Conservation (phyloP, 2,113 vertebrate species). For the Garra rufa region DNA sequence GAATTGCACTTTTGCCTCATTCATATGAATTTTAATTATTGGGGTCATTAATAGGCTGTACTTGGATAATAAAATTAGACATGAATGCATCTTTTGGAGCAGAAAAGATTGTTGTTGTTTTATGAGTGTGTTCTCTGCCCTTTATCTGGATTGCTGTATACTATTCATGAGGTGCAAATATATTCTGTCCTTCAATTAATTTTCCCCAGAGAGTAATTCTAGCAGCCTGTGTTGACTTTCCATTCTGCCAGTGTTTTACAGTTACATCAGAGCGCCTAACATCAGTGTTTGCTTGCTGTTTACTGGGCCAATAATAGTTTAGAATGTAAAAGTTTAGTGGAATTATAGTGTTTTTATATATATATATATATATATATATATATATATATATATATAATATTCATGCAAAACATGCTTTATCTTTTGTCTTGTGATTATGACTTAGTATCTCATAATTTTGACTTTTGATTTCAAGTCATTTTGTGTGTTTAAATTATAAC, state of each 20-base stretch:
- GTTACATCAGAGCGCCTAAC: conserved; percentile 10
- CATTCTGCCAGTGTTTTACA: neutral
- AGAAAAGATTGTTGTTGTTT: neutral
- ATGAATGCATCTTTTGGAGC: neutral
- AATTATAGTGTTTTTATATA: too few relatives aligned
- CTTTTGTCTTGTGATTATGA: too few relatives aligned
- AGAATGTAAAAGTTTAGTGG: neutral
- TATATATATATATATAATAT: too few relatives aligned
- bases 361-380: too few relatives aligned
- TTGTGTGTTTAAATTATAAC: too few relatives aligned
- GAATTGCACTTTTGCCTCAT: neutral
- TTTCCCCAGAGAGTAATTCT: conserved; percentile 9
- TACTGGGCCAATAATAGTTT: neutral
- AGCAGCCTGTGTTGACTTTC: neutral
- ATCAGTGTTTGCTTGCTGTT: neutral
- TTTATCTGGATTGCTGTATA: neutral
- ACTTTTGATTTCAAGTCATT: too few relatives aligned
- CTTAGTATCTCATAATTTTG: too few relatives aligned
- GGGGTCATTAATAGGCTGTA: neutral
- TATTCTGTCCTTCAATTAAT: conserved; percentile 45
- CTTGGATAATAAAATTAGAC: neutral
- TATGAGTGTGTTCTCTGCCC: neutral
- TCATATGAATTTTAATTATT: neutral
- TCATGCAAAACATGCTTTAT: too few relatives aligned
- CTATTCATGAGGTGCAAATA: conserved; percentile 35